Evolutionary conservation across 1,140 invertebrate species (phyloP).

Genomic region (Scylla paramamosain): DNA sequence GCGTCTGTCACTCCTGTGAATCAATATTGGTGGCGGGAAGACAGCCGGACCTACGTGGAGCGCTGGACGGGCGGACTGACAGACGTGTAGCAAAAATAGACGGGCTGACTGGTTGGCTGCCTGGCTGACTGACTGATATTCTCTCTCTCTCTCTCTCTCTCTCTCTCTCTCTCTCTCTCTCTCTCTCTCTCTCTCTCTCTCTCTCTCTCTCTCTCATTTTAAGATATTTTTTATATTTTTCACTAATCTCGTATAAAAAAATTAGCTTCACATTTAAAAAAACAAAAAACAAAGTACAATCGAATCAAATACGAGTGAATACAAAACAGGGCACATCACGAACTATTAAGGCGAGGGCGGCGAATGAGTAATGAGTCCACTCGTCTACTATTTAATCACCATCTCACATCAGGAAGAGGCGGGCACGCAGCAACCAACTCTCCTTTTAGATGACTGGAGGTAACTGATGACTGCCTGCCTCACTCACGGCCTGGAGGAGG

Average conservation of each 20-base stretch:
- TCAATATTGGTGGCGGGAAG: too few species aligned
- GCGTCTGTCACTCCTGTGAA: too few species aligned
- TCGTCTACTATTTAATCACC: background rate
- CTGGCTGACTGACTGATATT: background rate
- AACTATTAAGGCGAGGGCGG: background rate
- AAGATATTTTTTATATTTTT: too few species aligned
- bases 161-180: constrained; percentile 32
- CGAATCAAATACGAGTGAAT: background rate
- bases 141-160: constrained; percentile 13
- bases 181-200: background rate
- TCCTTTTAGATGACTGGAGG: background rate
- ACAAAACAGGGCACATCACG: background rate
- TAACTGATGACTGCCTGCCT: background rate
- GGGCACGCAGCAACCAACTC: background rate
- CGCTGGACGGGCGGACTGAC: background rate
- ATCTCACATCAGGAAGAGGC: background rate
- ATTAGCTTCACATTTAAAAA: too few species aligned
- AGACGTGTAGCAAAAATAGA: background rate
- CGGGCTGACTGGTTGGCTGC: background rate
- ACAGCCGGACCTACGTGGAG: too few species aligned
- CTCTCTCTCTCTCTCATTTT: background rate
- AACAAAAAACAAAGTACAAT: too few species aligned
- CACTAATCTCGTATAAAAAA: too few species aligned
- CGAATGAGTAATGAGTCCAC: background rate
- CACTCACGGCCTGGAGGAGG: background rate